Conservation (phyloP, 2,113 vertebrate genomes). For the Seriola rivoliana region DNA sequence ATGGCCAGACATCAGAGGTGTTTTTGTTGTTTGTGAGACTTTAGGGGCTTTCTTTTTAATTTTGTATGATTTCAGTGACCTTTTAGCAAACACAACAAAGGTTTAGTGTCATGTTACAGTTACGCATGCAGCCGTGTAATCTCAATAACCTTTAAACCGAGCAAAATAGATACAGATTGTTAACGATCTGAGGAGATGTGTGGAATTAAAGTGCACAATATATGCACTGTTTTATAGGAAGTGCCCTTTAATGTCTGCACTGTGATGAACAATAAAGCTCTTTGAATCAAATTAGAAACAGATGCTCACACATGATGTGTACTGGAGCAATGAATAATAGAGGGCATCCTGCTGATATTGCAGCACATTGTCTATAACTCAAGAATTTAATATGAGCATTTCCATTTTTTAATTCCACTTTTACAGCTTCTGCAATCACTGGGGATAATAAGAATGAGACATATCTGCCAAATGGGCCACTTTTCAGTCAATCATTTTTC, state of each 20-base stretch:
- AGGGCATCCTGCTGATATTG: constrained; percentile 45
- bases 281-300: constrained; percentile 66
- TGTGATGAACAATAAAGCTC: constrained; percentile 66
- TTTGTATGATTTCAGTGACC: background rate
- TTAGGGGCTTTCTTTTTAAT: background rate
- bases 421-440: constrained; percentile 39
- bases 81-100: background rate
- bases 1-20: constrained; percentile 10
- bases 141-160: constrained; percentile 29
- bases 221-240: constrained; percentile 43
- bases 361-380: constrained; percentile 30
- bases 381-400: constrained; percentile 45
- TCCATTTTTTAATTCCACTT: constrained; percentile 47
- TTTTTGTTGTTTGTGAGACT: background rate
- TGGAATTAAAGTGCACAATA: constrained; percentile 44
- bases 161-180: constrained; percentile 23
- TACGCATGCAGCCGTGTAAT: constrained; percentile 1
- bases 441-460: constrained; percentile 40
- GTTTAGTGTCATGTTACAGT: constrained; percentile 15
- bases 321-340: constrained; percentile 60
- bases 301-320: constrained; percentile 65
- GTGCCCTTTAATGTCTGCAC: constrained; percentile 58
- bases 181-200: constrained; percentile 36
- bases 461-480: background rate
- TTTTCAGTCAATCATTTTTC: background rate